Percentiles rank a stretch among this genome's conserved stretches.
Evolutionary conservation across 2,888 invertebrate genomes (phyloP).

Genomic region (Spilarctia lutea): DNA sequence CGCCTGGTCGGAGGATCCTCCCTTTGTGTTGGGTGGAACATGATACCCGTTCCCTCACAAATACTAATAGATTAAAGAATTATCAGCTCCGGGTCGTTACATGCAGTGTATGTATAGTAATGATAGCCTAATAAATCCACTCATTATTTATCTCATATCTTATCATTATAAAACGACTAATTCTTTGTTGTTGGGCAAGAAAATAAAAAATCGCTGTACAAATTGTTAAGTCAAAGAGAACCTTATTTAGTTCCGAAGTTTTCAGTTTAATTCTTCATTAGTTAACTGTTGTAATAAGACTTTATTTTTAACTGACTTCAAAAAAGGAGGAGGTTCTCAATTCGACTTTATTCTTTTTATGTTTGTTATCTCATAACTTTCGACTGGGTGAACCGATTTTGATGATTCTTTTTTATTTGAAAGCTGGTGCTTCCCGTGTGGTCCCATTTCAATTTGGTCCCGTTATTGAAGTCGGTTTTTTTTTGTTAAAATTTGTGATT

Average conservation of each 20-base stretch:
- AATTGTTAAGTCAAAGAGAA: background rate
- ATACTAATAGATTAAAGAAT: background rate
- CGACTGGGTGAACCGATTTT: no score
- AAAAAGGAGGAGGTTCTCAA: no score
- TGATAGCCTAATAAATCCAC: background rate
- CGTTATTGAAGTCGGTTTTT: no score
- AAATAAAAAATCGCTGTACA: background rate
- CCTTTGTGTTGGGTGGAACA: no score
- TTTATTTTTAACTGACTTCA: background rate
- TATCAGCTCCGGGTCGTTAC: constrained; percentile 7
- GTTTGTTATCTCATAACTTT: no score
- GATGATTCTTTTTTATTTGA: no score
- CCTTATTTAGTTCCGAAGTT: background rate
- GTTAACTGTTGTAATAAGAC: background rate
- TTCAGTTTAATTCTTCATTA: background rate
- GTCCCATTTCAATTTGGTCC: no score
- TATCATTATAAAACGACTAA: constrained; percentile 1
- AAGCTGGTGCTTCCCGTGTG: no score
- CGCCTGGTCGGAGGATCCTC: no score
- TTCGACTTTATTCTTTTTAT: no score
- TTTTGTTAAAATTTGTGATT: no score
- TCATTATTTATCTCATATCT: constrained; percentile 6
- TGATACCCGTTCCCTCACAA: no score
- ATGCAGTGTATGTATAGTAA: background rate
- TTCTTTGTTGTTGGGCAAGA: background rate